Base-by-base conservation (phyloP, 2,888 invertebrate genomes). In the Lasioglossum pauxillum region DNA sequence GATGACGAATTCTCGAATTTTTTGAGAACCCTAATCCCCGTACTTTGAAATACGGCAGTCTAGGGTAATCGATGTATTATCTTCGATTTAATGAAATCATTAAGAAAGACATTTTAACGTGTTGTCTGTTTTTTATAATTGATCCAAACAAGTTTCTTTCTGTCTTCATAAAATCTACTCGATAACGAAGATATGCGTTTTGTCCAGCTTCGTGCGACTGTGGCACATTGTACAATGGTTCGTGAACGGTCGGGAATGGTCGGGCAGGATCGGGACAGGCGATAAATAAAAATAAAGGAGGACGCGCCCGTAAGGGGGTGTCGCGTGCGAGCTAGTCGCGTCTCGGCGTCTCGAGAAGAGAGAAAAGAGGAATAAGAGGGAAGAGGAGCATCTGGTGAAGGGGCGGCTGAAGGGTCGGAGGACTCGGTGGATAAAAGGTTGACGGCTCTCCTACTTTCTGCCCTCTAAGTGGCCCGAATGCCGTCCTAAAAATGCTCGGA, bases 401-500 rank as follows among this genome's bases (percentile, higher is more conserved):
- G 60, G 60, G 60, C 60, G 60, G 60, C 60, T 60, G 12, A 27
- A 60, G 27, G 60, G 27, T 16, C 2, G 44, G 27, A 27, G 46
- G 46, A 16, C 0, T 71, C 74, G 78, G 82, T 82, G 82, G 80
- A 88, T 88, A 89, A 90, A 88, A 89, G 91, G 86, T 86, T 86
- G 90, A 89, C 88, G 87, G 90, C 86, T 82, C 83, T 83, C 80
- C 84, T 82, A 88, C 90, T 89, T 91, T 89, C 86, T 86, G 91
- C 90, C 86, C 87, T 90, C 85, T 86, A 73, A 86, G 85, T 83
- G 78, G 79, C 53, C 83, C 89, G 91, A 92, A 90, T 90, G 89
- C 81, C 81, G 75, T 78, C 84, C 92, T 90, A 88, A 92, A 92
- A 92, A 92, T 91, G 88, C 91, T 90, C 86, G 80, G 79, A 77